Conservation (phyloP, 2,888 invertebrate genomes). For the Celastrina argiolus region DNA sequence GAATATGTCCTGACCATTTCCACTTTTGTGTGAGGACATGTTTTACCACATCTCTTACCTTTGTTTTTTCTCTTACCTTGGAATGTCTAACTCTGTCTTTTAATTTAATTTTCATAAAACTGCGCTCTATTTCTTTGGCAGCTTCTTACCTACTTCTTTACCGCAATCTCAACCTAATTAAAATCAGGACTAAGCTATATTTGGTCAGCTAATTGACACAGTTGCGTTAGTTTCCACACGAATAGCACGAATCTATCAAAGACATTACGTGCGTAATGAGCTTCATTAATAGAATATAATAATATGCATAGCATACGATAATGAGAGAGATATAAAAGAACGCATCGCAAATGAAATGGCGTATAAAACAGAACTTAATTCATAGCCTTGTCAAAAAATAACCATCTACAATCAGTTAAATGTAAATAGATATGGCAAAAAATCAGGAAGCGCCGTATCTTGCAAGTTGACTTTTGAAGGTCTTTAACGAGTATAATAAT, state of each 20-base stretch:
- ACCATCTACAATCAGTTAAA: background rate
- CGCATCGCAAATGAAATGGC: background rate
- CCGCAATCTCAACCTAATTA: constrained; percentile 32
- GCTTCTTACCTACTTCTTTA: no score
- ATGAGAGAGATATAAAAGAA: no score
- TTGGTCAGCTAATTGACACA: constrained; percentile 1
- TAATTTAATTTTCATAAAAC: no score
- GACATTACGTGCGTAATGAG: constrained; percentile 36
- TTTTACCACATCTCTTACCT: no score
- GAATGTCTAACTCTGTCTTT: no score
- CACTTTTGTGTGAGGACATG: no score
- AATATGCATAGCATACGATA: constrained; percentile 23
- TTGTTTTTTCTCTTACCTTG: no score
- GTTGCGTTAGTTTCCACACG: constrained; percentile 36
- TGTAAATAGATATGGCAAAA: constrained; percentile 5
- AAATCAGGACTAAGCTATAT: constrained; percentile 13
- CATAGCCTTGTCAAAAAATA: background rate
- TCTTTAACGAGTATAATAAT: background rate
- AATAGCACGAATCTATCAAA: constrained; percentile 45
- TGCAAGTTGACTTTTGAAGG: background rate
- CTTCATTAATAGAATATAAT: constrained; percentile 14
- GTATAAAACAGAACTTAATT: no score
- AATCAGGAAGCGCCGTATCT: background rate
- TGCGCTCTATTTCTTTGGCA: no score
- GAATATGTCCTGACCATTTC: no score